These are phyloP conservation scores for Orchestes rusci DNA, from an alignment of 2,888 invertebrate species.

Conservation along the genomic window DNA sequence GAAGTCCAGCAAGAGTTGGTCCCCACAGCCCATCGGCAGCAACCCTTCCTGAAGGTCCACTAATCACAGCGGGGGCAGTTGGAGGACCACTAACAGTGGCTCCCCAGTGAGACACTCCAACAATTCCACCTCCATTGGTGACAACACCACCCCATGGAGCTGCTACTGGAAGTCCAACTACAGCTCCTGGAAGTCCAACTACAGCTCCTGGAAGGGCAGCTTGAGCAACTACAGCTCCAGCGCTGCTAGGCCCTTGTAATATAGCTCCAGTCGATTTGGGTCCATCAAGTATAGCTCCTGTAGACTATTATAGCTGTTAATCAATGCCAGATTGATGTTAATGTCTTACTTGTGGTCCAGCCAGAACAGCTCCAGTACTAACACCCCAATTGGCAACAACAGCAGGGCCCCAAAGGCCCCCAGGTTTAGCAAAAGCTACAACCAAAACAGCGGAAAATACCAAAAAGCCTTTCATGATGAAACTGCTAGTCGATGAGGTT, in stretches of 20 bases:
- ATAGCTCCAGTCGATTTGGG: conserved; percentile 16
- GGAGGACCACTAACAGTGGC: conserved; percentile 35
- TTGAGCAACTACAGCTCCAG: conserved; percentile 13
- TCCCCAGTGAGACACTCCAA: conserved; percentile 30
- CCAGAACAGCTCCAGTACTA: conserved; percentile 14
- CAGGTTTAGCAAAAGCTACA: conserved; percentile 12
- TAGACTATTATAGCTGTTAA: conserved; percentile 4
- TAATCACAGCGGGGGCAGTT: conserved; percentile 24
- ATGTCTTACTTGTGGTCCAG: conserved; percentile 15
- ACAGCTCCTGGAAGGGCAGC: conserved; percentile 8
- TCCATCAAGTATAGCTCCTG: conserved; percentile 18
- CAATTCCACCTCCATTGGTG: conserved; percentile 20
- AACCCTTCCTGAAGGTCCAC: conserved; percentile 21
- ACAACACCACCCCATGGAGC: conserved; percentile 18
- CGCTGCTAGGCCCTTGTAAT: conserved; percentile 5
- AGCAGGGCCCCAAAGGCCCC: conserved; percentile 10
- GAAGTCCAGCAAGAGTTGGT: conserved; percentile 18
- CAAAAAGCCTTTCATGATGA: too few relatives aligned
- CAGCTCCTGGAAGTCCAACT: conserved; percentile 3
- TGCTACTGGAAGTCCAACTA: conserved; percentile 9
- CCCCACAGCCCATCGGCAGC: conserved; percentile 21
- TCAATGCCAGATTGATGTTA: background rate
- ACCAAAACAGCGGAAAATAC: conserved; percentile 13
- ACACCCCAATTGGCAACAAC: conserved; percentile 8
- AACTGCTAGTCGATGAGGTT: too few relatives aligned